These are phyloP conservation scores for Dipodomys spectabilis DNA, from an alignment of 2,113 vertebrate genomes.

Conservation along the genomic window DNA sequence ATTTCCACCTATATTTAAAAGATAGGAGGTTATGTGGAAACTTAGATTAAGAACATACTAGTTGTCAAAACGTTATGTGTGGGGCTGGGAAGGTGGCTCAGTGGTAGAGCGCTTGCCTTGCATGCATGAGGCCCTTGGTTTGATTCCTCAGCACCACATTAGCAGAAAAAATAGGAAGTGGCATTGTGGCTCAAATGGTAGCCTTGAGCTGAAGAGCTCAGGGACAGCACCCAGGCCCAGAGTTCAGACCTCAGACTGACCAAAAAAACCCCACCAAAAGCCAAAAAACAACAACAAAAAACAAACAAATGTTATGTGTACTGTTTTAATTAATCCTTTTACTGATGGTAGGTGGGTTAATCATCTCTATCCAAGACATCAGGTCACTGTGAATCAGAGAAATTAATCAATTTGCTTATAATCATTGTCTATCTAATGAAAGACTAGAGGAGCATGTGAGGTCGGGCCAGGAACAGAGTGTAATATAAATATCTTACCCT, in stretches of 20 bases:
- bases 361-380: slow-evolving; percentile 26
- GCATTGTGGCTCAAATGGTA: too few species aligned
- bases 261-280: too few species aligned
- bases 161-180: too few species aligned
- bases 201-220: too few species aligned
- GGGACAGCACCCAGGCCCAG: too few species aligned
- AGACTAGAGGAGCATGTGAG: background rate
- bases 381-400: background rate
- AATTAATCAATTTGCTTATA: slow-evolving; percentile 18
- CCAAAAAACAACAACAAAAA: too few species aligned
- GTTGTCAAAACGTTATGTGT: background rate
- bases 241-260: too few species aligned
- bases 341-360: background rate
- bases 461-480: background rate
- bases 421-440: background rate
- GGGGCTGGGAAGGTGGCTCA: too few species aligned
- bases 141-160: too few species aligned
- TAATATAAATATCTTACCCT: background rate
- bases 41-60: background rate
- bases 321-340: slow-evolving; percentile 28
- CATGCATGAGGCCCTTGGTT: too few species aligned
- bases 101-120: too few species aligned
- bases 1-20: slow-evolving; percentile 60
- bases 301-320: background rate
- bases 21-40: background rate